Evolutionary conservation across 2,797 vertebrate genomes (phyloP), one percentile per base, ranked within the genome.

Genomic region (Pteropus rufus): DNA sequence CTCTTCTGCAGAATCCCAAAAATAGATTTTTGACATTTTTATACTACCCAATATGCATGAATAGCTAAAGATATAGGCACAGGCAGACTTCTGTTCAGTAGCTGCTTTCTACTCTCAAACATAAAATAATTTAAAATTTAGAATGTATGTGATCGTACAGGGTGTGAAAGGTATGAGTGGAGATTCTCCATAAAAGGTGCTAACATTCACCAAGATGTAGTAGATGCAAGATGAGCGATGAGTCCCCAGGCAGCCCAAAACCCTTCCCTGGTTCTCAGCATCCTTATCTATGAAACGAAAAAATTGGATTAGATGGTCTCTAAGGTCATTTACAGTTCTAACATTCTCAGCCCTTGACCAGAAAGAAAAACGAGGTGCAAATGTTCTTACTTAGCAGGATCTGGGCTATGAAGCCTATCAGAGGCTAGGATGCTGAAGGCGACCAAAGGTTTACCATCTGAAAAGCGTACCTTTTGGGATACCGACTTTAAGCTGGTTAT

Each of bases 21-120:
- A 97, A 94, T 93, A 91, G 86, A 89, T 75, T 86, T 89, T 89
- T 95, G 44, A 89, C 89, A 94, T 95, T 97, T 97, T 97, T 95
- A 82, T 73, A 67, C 91, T 79, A 86, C 89, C 64, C 2, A 91
- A 94, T 93, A 82, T 79, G 65, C 91, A 92, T 70, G 72, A 36
- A 64, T 16, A 81, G 82, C 93, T 87, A 67, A 94, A 94, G 91
- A 79, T 49, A 73, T 18, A 91, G 73, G 60, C 24, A 58, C 54
- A 77, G 26, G 62, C 44, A 84, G 52, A 70, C 79, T 96, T 97
- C 79, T 89, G 79, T 75, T 89, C 46, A 44, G 73, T 64, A 76
- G 65, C 49, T 94, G 65, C 73, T 75, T 90, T 95, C 94, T 83
- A 64, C 54, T 84, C 91, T 69, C 92, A 94, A 94, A 70, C 70